Evolutionary conservation across 2,888 invertebrate species (phyloP), one percentile per base, ranked within the genome.

Genomic region (Pachycephus smyrnensis): DNA sequence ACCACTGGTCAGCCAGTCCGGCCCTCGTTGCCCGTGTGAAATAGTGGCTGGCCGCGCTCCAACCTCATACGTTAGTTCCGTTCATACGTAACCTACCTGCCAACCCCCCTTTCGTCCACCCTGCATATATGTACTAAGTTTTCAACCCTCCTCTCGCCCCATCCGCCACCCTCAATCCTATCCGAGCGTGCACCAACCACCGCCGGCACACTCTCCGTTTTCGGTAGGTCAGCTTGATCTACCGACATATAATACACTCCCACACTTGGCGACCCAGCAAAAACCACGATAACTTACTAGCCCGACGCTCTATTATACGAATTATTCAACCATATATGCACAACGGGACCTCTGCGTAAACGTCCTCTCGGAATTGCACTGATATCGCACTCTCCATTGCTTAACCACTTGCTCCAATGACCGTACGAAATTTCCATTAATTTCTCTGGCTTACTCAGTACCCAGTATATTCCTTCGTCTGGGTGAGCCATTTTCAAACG

Each of bases 11-110:
- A 82, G 84, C 77, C 40, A 76, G 78, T 79, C 77, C 76, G 82
- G 82, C 80, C 80, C 86, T 85, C 84, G 88, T 85, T 88, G 84
- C 84, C 82, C 82, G 87, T 84, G 89, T 89, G 88, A 90, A 90
- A 90, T 90, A 90, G 88, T 88, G 87, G 84, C 89, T 90, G 90
- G 90, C 90, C 84, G 75, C 78, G 88, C 85, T 90, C 90, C 90
- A 90, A 89, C 85, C 88, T 89, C 89, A 85, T 89, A 88, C 87
- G 88, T 89, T 89, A 89, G 86, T 86, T 87, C 89, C 88, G 88
- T 85, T 88, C 89, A 85, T 90, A 89, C 88, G 87, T 88, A 88
- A 89, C 87, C 84, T 85, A 88, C 88, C 87, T 88, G 86, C 85
- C 86, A 84, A 86, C 82, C 86, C 79, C 80, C 77, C 80, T 76